Evolutionary conservation across 35 echinoderm and acorn worm species (phyloP).

Genomic region (Holothuria glaberrima): DNA sequence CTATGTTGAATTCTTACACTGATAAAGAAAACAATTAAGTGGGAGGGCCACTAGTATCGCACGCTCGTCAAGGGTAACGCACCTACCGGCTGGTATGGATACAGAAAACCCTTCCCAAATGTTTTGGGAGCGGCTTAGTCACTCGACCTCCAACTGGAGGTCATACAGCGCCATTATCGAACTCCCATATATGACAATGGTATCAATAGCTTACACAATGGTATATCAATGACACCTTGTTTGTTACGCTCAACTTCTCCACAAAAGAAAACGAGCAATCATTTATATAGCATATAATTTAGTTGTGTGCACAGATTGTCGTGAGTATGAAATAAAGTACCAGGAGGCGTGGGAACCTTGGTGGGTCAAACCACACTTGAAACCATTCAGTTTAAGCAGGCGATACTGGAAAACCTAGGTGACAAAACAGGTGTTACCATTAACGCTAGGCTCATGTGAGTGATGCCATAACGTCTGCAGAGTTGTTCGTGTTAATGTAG

Average conservation of each 20-base stretch:
- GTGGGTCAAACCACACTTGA: background rate
- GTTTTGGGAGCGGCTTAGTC: constrained; percentile 16
- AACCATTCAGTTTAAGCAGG: background rate
- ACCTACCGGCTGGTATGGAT: constrained; percentile 27
- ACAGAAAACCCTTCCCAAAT: background rate
- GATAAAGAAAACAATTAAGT: constrained; percentile 11
- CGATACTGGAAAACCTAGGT: background rate
- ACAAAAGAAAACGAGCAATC: background rate
- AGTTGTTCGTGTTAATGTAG: too few species aligned
- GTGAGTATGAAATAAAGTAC: constrained; percentile 5
- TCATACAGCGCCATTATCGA: background rate
- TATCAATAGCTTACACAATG: constrained; percentile 1
- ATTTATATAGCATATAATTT: background rate
- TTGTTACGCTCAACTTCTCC: background rate
- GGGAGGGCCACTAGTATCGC: background rate
- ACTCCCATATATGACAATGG: background rate
- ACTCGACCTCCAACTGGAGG: constrained; percentile 14
- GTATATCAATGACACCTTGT: constrained; percentile 19
- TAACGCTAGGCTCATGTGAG: constrained; percentile 26
- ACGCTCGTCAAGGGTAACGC: constrained; percentile 33
- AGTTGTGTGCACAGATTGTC: background rate
- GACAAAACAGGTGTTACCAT: constrained; percentile 25
- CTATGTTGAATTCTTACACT: background rate
- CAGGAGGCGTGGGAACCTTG: constrained; percentile 10
- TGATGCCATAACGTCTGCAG: constrained; percentile 9